Base-by-base conservation (phyloP, 2,113 vertebrate species). In the Theristicus caerulescens region DNA sequence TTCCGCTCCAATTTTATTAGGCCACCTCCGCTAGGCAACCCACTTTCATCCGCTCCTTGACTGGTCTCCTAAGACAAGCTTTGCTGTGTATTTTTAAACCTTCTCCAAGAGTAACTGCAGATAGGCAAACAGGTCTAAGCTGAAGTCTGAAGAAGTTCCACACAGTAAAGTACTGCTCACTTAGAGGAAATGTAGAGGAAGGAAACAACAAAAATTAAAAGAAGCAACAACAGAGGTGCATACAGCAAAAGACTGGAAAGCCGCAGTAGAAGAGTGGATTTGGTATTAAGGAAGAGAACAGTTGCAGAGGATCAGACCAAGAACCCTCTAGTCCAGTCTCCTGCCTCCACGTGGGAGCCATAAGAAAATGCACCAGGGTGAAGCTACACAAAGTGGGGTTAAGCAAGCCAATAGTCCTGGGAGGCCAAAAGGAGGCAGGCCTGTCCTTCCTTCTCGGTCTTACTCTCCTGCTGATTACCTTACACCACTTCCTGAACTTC, bases 41-140 rank as follows among this genome's bases (percentile, higher is more conserved):
- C 89, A 90, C 64, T 96, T 94, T 91, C 34, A 2, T 84, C 92
- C 96, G 88, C 76, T 94, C 82, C 81, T 94, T 82, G 70, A 85
- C 77, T 91, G 82, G 84, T 93, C 96, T 95, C 96, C 78, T 95
- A 94, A 95, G 86, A 91, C 93, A 94, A 82, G 73, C 34, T 96
- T 93, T 93, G 84, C 71, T 73, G 78, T 40, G 65, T 94, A 80
- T 94, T 97, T 96, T 94, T 95, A 96, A 93, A 87, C 87, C 49
- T 87, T 58, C 84, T 89, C 87, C 81, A 82, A 82, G 51, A 94
- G 93, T 32, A 86, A 85, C 36, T 51, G 84, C 8, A 4, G 66
- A 89, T 18, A 80, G 46, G 67, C 74, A 95, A 91, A 90, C 1
- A 2, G 62, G 90, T 87, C 91, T 97, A 94, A 94, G 86, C n/a